Evolutionary conservation across 2,113 vertebrate species (phyloP).

Genomic region (Budorcas taxicolor): DNA sequence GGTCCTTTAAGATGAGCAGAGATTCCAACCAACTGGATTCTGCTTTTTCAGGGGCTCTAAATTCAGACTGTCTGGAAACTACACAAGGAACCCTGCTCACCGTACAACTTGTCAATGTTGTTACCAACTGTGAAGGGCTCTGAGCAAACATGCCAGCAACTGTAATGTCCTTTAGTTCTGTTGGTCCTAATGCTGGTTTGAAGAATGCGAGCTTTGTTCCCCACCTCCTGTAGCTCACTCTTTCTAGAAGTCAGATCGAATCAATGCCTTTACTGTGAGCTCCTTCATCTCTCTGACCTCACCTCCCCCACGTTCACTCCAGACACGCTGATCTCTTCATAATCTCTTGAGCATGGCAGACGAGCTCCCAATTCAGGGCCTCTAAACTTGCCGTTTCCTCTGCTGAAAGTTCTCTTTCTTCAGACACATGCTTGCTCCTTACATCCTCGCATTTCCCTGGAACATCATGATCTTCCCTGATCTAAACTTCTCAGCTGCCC

Average conservation of each 20-base stretch:
- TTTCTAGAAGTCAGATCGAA: neutral
- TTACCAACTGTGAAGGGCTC: slow-evolving; percentile 53
- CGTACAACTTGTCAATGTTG: slow-evolving; percentile 31
- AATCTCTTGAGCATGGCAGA: neutral
- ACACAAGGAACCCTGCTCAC: slow-evolving; percentile 48
- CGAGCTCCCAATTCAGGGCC: rapidly evolving
- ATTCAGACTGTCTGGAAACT: slow-evolving; percentile 47
- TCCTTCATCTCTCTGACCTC: neutral
- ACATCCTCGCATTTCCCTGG: neutral
- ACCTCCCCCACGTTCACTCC: rapidly evolving
- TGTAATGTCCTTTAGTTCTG: slow-evolving; percentile 38
- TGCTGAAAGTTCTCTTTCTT: neutral
- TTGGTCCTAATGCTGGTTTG: slow-evolving; percentile 63
- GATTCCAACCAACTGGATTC: too few species aligned
- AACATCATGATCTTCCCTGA: neutral
- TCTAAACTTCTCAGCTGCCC: neutral
- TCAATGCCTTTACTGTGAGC: neutral
- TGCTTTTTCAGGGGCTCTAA: slow-evolving; percentile 43
- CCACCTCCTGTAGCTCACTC: neutral
- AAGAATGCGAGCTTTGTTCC: slow-evolving; percentile 56
- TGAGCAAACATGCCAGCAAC: slow-evolving; percentile 56
- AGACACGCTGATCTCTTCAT: neutral
- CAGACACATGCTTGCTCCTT: neutral
- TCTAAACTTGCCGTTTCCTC: neutral
- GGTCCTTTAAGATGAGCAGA: neutral